A percentile compares a stretch with the other conserved stretches of the same genome.
Conservation (phyloP, 2,888 invertebrate genomes). For the Agelastica alni region DNA sequence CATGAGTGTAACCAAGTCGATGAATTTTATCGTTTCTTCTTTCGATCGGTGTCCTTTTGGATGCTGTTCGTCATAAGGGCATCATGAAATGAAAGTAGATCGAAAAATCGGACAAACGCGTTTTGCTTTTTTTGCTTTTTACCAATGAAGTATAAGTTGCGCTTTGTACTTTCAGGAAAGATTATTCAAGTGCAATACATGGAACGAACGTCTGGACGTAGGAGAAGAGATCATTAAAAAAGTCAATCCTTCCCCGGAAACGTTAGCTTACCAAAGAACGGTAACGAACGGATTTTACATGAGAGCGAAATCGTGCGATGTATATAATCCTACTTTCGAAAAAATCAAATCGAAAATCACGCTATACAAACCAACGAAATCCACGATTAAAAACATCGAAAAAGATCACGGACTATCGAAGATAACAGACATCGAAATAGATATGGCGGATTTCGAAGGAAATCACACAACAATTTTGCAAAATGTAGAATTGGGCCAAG, state of each 20-base stretch:
- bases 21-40: too few species aligned
- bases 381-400: slow-evolving; percentile 44
- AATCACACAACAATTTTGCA: slow-evolving; percentile 73
- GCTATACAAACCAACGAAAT: slow-evolving; percentile 36
- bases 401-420: slow-evolving; percentile 70
- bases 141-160: too few species aligned
- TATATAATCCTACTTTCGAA: slow-evolving; percentile 35
- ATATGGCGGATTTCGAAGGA: slow-evolving; percentile 70
- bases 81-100: too few species aligned
- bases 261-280: slow-evolving; percentile 10
- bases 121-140: too few species aligned
- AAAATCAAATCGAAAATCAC: slow-evolving; percentile 39
- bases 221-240: slow-evolving; percentile 1
- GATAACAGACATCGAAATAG: slow-evolving; percentile 62
- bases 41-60: too few species aligned
- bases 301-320: slow-evolving; percentile 32
- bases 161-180: slow-evolving; percentile 26
- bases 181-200: slow-evolving; percentile 17
- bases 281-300: slow-evolving; percentile 32
- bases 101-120: too few species aligned
- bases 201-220: slow-evolving; percentile 21
- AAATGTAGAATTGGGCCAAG: slow-evolving; percentile 65
- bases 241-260: not conserved
- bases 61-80: too few species aligned
- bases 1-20: too few species aligned